Percentiles rank a stretch among this genome's conserved stretches.
These are phyloP conservation scores for human (Homo sapiens) DNA, from an alignment of 2,113 vertebrate genomes.

Conservation along the genomic window DNA sequence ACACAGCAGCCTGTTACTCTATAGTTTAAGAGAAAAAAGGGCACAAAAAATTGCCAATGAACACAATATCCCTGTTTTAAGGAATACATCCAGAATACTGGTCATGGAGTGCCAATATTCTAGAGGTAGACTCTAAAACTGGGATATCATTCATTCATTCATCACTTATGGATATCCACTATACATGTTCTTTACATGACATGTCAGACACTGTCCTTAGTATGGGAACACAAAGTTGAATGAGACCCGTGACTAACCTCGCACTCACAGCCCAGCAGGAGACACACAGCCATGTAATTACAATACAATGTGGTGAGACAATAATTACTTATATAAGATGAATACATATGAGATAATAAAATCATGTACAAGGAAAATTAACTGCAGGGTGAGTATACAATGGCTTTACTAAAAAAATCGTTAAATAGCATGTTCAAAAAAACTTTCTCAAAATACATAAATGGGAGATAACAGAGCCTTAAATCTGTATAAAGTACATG, in stretches of 20 bases:
- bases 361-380: constrained; percentile 1
- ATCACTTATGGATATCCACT: neutral
- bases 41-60: neutral
- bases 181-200: neutral
- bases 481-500: neutral
- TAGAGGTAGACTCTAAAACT: neutral
- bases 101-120: neutral
- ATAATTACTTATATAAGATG: neutral
- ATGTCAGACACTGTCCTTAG: neutral
- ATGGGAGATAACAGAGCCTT: neutral
- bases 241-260: neutral
- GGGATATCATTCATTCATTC: neutral
- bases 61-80: neutral
- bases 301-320: neutral
- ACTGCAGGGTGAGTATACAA: neutral
- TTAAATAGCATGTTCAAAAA: neutral
- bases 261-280: neutral
- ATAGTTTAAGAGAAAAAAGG: neutral
- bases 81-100: neutral
- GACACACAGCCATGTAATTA: neutral
- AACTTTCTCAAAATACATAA: neutral
- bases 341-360: neutral
- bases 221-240: neutral
- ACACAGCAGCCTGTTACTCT: neutral
- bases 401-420: neutral